Evolutionary conservation across 2,888 invertebrate genomes (phyloP), one percentile per base, ranked within the genome.

Genomic region (Ctena decussata): DNA sequence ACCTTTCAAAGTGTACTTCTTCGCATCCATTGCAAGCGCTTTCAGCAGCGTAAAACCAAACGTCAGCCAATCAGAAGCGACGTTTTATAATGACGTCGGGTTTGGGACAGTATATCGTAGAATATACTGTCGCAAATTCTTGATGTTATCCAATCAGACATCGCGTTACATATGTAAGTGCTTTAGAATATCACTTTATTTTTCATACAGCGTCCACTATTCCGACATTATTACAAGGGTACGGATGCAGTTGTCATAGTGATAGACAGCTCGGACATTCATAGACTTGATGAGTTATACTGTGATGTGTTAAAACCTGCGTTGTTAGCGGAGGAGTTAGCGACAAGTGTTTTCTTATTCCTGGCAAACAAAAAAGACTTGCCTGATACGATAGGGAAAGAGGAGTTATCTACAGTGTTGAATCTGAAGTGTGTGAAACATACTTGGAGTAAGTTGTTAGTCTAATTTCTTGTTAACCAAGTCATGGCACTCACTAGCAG

Each of bases 191-290:
- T n/a, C n/a, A n/a, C 41, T 11, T 41, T 41, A 6, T 46, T 21
- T 46, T 24, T 57, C 24, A 57, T 21, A 71, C 90, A 94, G 94
- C 89, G 94, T 1, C 94, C 94, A 0, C 78, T 94, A 53, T 93
- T 93, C 89, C 91, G 93, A 0, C 93, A 94, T 83, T 94, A 94
- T 86, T 94, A 94, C 90, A 93, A 93, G 84, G 94, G 94, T 2
- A 92, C 93, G 0, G 93, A 94, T 83, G 94, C 94, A 12, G 94
- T 94, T n/a, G 92, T 94, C 15, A 92, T 94, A 37, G 92, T 94
- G 49, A 92, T 94, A n/a, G 94, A 94, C 75, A 91, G 92, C 53
- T 85, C 91, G 8, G 94, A 94, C 74, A 78, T 87, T 3, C 93
- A 94, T 72, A 75, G 94, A 37, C 57, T 94, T 39, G 93, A 94